Percentiles rank a stretch among this genome's conserved stretches.
Conservation (phyloP, 2,113 vertebrate genomes). For the Lonchura striata region DNA sequence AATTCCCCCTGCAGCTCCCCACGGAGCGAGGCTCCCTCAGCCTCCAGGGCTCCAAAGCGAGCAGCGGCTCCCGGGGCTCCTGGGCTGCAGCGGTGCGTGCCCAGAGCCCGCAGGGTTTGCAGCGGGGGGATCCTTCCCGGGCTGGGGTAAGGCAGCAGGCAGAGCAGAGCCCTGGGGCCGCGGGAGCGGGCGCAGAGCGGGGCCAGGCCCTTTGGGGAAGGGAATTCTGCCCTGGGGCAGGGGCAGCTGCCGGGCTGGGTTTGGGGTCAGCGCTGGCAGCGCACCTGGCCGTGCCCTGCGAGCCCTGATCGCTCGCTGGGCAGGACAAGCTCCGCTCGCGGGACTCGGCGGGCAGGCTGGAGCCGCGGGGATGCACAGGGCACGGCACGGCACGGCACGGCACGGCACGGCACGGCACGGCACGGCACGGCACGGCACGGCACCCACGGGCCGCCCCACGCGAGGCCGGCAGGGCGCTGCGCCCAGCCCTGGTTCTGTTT, state of each 20-base stretch:
- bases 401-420: no score
- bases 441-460: neutral
- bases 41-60: neutral
- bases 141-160: neutral
- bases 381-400: no score
- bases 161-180: neutral
- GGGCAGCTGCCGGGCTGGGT: neutral
- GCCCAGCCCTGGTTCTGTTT: no score
- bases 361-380: no score
- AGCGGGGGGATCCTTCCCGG: neutral
- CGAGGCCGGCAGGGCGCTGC: neutral
- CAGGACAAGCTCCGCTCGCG: rapidly evolving
- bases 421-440: neutral
- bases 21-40: neutral
- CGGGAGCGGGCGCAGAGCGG: neutral
- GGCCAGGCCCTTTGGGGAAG: neutral
- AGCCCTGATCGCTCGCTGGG: rapidly evolving
- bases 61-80: neutral
- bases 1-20: neutral
- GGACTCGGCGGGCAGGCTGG: neutral
- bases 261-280: neutral
- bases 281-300: rapidly evolving
- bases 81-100: rapidly evolving
- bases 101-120: neutral
- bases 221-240: neutral